These are phyloP conservation scores for Panonychus citri DNA, from an alignment of 1,140 invertebrate genomes.

Conservation along the genomic window DNA sequence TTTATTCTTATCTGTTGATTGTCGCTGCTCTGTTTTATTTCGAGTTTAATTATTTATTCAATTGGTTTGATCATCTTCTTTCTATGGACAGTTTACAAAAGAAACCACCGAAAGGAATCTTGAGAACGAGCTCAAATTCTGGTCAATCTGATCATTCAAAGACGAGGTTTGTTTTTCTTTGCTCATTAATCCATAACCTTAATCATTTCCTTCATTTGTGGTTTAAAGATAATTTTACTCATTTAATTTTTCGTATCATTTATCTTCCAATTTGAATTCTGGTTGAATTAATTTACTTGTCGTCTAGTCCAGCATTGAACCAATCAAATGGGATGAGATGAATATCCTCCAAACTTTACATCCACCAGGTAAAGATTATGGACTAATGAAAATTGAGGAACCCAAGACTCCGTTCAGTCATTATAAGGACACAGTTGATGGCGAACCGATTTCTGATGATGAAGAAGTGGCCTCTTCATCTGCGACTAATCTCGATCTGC, in stretches of 20 bases:
- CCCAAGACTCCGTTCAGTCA: slow-evolving; percentile 87
- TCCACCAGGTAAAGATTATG: slow-evolving; percentile 94
- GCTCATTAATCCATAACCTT: not conserved
- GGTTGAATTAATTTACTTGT: slow-evolving; percentile 4
- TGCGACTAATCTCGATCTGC: not conserved
- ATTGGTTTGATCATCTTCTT: not conserved
- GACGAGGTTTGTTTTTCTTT: not conserved
- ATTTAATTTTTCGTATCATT: not conserved
- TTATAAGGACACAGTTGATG: slow-evolving; percentile 29
- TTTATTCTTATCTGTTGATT: too few relatives aligned
- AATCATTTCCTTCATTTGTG: not conserved
- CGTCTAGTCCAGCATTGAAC: not conserved
- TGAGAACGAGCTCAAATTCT: not conserved
- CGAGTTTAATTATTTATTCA: not conserved
- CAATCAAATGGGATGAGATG: slow-evolving; percentile 92
- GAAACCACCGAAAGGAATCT: not conserved
- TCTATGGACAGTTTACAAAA: not conserved
- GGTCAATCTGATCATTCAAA: not conserved
- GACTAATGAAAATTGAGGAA: slow-evolving; percentile 98
- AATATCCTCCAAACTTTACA: slow-evolving; percentile 95
- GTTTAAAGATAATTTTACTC: not conserved
- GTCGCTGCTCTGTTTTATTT: too few relatives aligned
- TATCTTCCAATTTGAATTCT: not conserved
- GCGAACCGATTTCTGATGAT: slow-evolving; percentile 33
- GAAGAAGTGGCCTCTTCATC: slow-evolving; percentile 9